phyloP scores from a whole-genome alignment of 2,113 vertebrate species.

The Mustelus asterias region DNA sequence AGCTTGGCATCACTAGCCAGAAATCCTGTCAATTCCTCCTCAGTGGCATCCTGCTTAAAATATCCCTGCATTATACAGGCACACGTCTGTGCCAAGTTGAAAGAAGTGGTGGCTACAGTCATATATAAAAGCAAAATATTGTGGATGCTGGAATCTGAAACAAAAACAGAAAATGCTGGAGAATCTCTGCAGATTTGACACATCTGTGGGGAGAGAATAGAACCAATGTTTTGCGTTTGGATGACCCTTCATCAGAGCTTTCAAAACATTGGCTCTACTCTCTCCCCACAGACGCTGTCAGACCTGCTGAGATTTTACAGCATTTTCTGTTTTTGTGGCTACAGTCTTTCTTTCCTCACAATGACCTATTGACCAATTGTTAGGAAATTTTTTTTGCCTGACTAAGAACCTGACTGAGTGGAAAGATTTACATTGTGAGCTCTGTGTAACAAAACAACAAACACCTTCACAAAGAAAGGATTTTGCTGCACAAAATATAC shows the following conservation, averaged over 20 bases:
- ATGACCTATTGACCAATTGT: background rate
- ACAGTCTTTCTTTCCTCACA: background rate
- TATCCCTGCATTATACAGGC: background rate
- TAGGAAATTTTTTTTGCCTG: background rate
- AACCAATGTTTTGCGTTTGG: no score
- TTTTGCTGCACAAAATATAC: background rate
- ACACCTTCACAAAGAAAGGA: background rate
- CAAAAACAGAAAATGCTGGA: no score
- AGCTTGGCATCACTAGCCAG: background rate
- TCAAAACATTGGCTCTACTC: no score
- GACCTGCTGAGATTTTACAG: no score
- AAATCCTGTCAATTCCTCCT: background rate
- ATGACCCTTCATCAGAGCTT: no score
- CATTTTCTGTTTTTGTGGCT: no score
- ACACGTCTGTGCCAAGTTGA: background rate
- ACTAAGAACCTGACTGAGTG: background rate
- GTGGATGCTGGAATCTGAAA: no score
- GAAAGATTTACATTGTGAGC: background rate
- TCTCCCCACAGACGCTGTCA: no score
- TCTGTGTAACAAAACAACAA: background rate
- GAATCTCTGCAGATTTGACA: no score
- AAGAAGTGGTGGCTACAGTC: background rate
- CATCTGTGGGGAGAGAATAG: no score
- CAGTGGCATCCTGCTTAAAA: background rate
- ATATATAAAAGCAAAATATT: no score